Conservation (phyloP, 2,888 invertebrate species). For the Exephanes ischioxanthus region DNA sequence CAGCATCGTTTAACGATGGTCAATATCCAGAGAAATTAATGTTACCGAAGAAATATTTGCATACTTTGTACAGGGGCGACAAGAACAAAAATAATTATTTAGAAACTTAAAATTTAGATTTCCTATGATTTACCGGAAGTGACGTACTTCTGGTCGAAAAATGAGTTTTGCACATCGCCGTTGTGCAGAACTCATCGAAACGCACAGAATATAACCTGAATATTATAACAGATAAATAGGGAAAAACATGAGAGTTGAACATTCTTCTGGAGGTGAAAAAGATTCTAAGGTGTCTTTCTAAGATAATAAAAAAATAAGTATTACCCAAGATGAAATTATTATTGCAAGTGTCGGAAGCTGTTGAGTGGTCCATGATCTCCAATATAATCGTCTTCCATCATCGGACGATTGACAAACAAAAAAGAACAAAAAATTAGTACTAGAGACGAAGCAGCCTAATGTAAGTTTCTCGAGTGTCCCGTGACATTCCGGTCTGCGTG, state of each 20-base stretch:
- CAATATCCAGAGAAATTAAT: too few species aligned
- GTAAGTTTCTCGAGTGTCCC: constrained; percentile 42
- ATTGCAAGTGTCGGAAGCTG: background rate
- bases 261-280: background rate
- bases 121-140: too few species aligned
- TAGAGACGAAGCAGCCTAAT: constrained; percentile 31
- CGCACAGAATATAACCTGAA: background rate
- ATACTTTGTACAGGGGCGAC: background rate
- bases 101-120: too few species aligned
- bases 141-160: too few species aligned
- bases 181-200: background rate
- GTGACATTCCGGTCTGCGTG: constrained; percentile 23
- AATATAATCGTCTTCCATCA: background rate
- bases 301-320: background rate
- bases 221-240: background rate
- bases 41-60: background rate
- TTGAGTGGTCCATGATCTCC: constrained; percentile 3
- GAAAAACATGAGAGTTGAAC: too few species aligned
- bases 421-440: background rate
- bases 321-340: background rate
- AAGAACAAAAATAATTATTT: too few species aligned
- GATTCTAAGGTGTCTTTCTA: too few species aligned
- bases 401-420: constrained; percentile 15
- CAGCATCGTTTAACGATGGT: background rate
- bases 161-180: too few species aligned